Conservation (phyloP, 1,140 invertebrate genomes). For the Laupala kohalensis region DNA sequence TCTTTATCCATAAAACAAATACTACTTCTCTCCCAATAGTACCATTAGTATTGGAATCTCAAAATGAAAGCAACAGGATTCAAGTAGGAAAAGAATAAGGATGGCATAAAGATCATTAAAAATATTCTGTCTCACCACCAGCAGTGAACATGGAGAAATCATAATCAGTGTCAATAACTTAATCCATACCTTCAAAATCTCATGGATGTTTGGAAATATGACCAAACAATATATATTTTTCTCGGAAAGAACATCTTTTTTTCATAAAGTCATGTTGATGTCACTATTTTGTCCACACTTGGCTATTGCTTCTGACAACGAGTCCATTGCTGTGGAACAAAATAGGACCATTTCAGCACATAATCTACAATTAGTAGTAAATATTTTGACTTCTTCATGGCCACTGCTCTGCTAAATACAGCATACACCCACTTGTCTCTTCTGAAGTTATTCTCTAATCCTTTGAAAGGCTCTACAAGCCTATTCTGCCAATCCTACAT, state of each 20-base stretch:
- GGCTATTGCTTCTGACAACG: not conserved
- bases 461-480: not conserved
- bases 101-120: too few species aligned
- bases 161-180: not conserved
- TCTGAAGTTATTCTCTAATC: not conserved
- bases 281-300: not conserved
- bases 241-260: not conserved
- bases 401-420: not conserved
- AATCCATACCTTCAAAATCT: too few species aligned
- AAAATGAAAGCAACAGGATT: too few species aligned
- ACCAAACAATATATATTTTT: not conserved
- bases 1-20: too few species aligned
- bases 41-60: too few species aligned
- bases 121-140: too few species aligned
- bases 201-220: not conserved
- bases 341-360: not conserved
- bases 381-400: conserved; percentile 1
- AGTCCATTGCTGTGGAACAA: not conserved
- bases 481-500: not conserved
- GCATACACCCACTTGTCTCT: not conserved
- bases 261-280: not conserved
- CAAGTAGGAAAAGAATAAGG: too few species aligned
- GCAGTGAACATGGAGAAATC: conserved; percentile 7
- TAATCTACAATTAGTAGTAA: not conserved
- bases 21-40: too few species aligned